Base-by-base conservation (phyloP, 2,113 vertebrate species). In the Thomomys bottae region DNA sequence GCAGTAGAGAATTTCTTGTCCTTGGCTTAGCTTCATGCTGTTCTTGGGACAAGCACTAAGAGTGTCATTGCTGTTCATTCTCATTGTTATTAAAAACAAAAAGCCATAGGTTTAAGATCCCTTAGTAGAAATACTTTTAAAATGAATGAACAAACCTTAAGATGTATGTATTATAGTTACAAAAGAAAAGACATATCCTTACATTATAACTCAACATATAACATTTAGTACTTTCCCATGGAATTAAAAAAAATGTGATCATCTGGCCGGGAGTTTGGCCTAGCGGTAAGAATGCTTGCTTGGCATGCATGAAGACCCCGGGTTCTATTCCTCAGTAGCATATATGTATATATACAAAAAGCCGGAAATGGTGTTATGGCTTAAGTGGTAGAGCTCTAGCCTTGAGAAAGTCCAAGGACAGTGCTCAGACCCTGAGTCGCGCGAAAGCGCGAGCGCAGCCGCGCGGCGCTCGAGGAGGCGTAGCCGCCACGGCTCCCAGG, bases 131-230 rank as follows among this genome's bases (percentile, higher is more conserved):
- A 75, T 45, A 64, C 57, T 85, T 82, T 36, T 8, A 28, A 63
- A 63, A 59, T 17, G 17, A 59, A 61, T 17, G 73, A 87, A 89
- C 85, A 93, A 61, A 9, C 24, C 45, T 68, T 83, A 79, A 54
- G n/a, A 1, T 42, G 36, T 8, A 24, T 24, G 45, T 42, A 9
- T 40, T 92, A 23, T 6, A 67, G 2, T 68, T 9, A 45, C 14
- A 68, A 85, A 71, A 87, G 23, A 89, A 61, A 78, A 83, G 34
- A 87, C 9, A 70, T 86, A 38, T 8, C 21, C 88, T 84, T 67
- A 84, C 17, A 36, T 45, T 88, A 34, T 34, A 68, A 84, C 70
- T 90, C 73, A 87, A 80, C 14, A 78, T 28, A 49, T 0, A 87
- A 64, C 75, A 86, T 59, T 78, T 32, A 92, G 81, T 2, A 49